Conservation (phyloP, 2,797 vertebrate genomes). For the Limnodromus scolopaceus region DNA sequence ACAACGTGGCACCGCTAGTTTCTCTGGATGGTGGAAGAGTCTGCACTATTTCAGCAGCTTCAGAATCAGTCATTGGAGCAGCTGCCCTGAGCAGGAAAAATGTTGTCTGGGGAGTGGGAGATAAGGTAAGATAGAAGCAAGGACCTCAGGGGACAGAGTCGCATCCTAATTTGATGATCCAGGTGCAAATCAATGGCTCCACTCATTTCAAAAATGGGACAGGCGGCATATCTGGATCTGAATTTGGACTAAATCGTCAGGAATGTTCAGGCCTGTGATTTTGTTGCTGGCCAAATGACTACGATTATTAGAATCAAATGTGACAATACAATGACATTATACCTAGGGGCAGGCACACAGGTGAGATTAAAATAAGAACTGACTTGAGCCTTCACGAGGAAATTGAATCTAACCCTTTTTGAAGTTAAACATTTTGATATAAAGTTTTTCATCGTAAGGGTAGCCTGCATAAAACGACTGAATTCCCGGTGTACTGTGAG, state of each 20-base stretch:
- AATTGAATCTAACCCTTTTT: constrained; percentile 59
- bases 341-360: constrained; percentile 31
- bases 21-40: constrained; percentile 1
- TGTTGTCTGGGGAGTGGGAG: constrained; percentile 34
- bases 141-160: neutral
- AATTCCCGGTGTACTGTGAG: neutral
- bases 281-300: constrained; percentile 42
- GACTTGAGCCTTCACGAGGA: constrained; percentile 24
- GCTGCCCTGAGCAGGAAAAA: constrained; percentile 33
- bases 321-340: constrained; percentile 64
- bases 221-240: neutral
- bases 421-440: constrained; percentile 66
- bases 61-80: constrained; percentile 47
- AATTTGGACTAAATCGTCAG: constrained; percentile 43
- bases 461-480: constrained; percentile 40
- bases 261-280: constrained; percentile 37
- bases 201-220: constrained; percentile 10
- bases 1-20: neutral
- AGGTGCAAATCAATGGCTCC: constrained; percentile 28
- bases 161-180: constrained; percentile 39
- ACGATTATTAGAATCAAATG: constrained; percentile 18
- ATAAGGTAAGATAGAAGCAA: constrained; percentile 61
- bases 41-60: constrained; percentile 10
- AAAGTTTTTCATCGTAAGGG: constrained; percentile 41
- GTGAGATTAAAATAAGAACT: constrained; percentile 59